Evolutionary conservation across 2,888 invertebrate genomes (phyloP), one percentile per base, ranked within the genome.

Genomic region (Parthenolecanium corni): DNA sequence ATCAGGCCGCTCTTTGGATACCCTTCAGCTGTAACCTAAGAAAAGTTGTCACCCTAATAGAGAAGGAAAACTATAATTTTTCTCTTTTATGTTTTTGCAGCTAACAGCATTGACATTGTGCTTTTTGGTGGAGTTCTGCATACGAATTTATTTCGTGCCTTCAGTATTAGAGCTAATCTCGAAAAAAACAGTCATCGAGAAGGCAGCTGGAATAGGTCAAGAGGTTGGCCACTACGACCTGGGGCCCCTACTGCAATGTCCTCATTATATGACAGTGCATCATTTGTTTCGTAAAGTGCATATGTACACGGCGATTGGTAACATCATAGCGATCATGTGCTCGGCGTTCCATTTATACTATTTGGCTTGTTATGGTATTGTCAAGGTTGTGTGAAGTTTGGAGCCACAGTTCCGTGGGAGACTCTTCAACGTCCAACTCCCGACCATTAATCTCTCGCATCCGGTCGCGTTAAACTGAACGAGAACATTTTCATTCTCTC

Each of bases 291-390:
- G 90, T 56, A 79, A 80, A 46, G 80, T 84, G 58, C 91, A 91
- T 75, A 83, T 85, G 72, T 78, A 77, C 65, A 85, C 89, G 69
- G 89, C 89, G 14, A 82, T 86, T 73, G 86, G 87, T 64, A 90
- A 90, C 71, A 80, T 91, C 74, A 76, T 81, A 23, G 78, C 83
- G 0, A 79, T 86, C 74, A 78, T 77, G 6, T 83, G 82, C 69
- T 83, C 84, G 11, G 78, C 81, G 52, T 74, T 84, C 66, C 85
- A 86, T 72, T 73, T 85, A 63, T 62, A 53, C 18, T 62, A 25
- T 21, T 52, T 62, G 44, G 62, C 62, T 6, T 44, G 52, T 21
- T 46, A 62, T n/a, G 52, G 46, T 14, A 62, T 52, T 16, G 49
- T 47, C 36, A 53, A 20, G 23, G 11, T 38, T 3, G 2, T 38